These are phyloP conservation scores for Pygoscelis adeliae DNA, from an alignment of 2,113 vertebrate species.

Conservation along the genomic window DNA sequence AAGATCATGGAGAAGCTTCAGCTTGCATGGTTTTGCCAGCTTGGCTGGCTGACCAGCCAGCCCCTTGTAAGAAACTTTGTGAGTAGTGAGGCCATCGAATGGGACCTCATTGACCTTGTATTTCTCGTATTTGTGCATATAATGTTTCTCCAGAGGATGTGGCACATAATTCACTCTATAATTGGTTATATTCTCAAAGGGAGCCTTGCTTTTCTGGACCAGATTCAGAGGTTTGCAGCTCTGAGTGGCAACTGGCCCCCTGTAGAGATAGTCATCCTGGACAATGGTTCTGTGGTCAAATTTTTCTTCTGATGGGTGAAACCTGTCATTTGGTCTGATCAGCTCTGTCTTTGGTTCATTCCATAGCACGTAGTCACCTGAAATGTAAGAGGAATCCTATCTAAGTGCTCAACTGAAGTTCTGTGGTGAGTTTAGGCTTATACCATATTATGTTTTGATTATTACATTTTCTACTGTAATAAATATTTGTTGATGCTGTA, in stretches of 20 bases:
- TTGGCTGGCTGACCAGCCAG: background rate
- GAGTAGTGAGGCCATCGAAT: constrained; percentile 66
- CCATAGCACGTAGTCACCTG: constrained; percentile 76
- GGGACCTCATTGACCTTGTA: constrained; percentile 34
- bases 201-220: background rate
- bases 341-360: constrained; percentile 33
- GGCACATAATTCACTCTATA: constrained; percentile 70
- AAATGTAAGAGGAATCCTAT: constrained; percentile 38
- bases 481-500: background rate
- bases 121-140: background rate
- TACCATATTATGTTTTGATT: background rate
- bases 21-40: constrained; percentile 12
- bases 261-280: constrained; percentile 46
- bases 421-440: background rate
- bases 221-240: constrained; percentile 50
- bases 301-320: constrained; percentile 10
- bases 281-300: constrained; percentile 44
- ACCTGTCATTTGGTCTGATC: background rate
- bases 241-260: background rate
- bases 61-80: constrained; percentile 54
- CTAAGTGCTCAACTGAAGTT: background rate
- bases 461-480: background rate
- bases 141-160: constrained; percentile 49
- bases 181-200: constrained; percentile 68
- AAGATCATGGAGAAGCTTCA: background rate